These are phyloP conservation scores for Gortyna flavago DNA, from an alignment of 2,888 invertebrate genomes.

Conservation along the genomic window DNA sequence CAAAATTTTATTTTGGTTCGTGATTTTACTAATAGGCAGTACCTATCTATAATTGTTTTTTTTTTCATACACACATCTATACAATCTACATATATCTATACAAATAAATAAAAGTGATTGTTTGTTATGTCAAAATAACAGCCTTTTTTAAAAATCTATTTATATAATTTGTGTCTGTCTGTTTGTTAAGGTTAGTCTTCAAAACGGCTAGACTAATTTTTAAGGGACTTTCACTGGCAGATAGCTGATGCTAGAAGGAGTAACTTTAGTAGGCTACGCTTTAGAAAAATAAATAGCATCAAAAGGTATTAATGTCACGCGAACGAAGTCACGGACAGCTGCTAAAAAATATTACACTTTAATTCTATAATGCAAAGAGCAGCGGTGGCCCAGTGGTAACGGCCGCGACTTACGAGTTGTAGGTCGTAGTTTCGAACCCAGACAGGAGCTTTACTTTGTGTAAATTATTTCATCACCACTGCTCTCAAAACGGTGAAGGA, in stretches of 20 bases:
- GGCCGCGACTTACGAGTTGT: too few species aligned
- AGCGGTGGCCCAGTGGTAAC: too few species aligned
- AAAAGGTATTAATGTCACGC: background rate
- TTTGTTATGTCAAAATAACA: too few species aligned
- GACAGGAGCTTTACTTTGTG: too few species aligned
- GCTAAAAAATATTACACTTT: background rate
- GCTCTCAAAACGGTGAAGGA: too few species aligned
- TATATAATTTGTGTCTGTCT: background rate
- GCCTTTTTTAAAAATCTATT: too few species aligned
- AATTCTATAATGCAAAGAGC: too few species aligned
- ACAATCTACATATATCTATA: background rate
- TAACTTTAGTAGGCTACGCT: too few species aligned
- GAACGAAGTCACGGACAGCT: background rate
- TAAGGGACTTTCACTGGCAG: background rate
- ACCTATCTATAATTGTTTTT: too few species aligned
- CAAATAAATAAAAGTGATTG: too few species aligned
- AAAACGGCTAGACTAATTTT: background rate
- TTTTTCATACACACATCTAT: background rate
- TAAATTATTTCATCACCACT: too few species aligned
- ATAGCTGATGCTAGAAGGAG: background rate
- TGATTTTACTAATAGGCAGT: background rate
- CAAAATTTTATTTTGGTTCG: conserved; percentile 1
- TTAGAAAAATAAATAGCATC: background rate
- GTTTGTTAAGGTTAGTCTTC: background rate
- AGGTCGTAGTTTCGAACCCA: too few species aligned